These are phyloP conservation scores for Drosophila tropicalis DNA, from an alignment of 1,140 invertebrate species.

Conservation along the genomic window DNA sequence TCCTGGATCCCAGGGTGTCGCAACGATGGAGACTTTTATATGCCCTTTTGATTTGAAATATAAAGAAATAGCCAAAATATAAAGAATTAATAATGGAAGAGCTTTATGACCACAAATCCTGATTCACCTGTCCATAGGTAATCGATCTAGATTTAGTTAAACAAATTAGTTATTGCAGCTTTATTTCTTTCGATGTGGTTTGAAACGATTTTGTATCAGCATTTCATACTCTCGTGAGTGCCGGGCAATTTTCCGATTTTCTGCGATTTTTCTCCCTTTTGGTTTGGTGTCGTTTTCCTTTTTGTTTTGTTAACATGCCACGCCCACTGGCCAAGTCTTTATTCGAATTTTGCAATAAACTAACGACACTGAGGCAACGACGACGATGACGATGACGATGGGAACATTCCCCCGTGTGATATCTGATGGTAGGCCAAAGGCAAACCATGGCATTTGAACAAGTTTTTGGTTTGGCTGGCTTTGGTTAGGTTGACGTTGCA, in stretches of 20 bases:
- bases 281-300: slow-evolving; percentile 13
- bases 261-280: slow-evolving; percentile 45
- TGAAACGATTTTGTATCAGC: not conserved
- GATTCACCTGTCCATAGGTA: too few species aligned
- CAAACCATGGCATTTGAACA: slow-evolving; percentile 69
- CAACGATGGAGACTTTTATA: too few species aligned
- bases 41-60: too few species aligned
- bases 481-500: slow-evolving; percentile 14
- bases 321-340: slow-evolving; percentile 48
- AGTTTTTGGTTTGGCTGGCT: slow-evolving; percentile 60
- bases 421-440: slow-evolving; percentile 60
- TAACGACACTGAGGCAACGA: slow-evolving; percentile 40
- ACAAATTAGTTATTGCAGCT: too few species aligned
- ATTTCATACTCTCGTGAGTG: slow-evolving; percentile 24
- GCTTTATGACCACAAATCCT: too few species aligned
- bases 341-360: slow-evolving; percentile 79
- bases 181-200: not conserved
- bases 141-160: too few species aligned
- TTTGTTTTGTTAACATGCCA: slow-evolving; percentile 11
- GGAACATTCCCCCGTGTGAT: not conserved
- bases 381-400: not conserved
- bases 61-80: too few species aligned
- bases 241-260: slow-evolving; percentile 71
- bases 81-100: too few species aligned
- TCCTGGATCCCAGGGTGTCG: too few species aligned